phyloP scores from a whole-genome alignment of 2,113 vertebrate species.

The Elaphurus davidianus region DNA sequence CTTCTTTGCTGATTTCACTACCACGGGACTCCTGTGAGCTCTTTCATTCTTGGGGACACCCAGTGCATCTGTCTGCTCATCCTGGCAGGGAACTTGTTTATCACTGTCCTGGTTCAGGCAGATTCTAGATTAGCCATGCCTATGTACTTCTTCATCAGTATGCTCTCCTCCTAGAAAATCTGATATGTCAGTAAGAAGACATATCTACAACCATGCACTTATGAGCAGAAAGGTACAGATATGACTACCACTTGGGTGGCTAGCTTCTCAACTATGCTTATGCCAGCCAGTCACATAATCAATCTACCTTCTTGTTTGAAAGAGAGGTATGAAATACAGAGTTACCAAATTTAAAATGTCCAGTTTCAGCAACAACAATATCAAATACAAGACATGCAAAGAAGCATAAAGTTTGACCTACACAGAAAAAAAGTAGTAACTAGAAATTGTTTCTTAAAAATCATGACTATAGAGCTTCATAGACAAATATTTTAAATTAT shows the following conservation, averaged over 20 bases:
- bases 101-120: conserved; percentile 49
- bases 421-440: neutral
- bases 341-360: neutral
- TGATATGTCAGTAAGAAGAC: conserved; percentile 5
- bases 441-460: neutral
- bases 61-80: conserved; percentile 58
- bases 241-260: conserved; percentile 15
- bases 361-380: neutral
- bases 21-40: neutral
- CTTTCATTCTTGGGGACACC: neutral
- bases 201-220: neutral
- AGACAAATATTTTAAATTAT: neutral
- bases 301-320: conserved; percentile 45
- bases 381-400: neutral
- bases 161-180: conserved; percentile 59
- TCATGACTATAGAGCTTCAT: neutral
- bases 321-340: neutral
- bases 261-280: conserved; percentile 18
- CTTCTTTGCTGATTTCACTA: conserved; percentile 25
- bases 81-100: conserved; percentile 54
- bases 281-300: neutral
- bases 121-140: conserved; percentile 52
- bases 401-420: neutral
- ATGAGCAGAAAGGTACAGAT: conserved; percentile 4
- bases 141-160: conserved; percentile 69